Conservation (phyloP, 2,113 vertebrate genomes). For the Muscicapa adusta region DNA sequence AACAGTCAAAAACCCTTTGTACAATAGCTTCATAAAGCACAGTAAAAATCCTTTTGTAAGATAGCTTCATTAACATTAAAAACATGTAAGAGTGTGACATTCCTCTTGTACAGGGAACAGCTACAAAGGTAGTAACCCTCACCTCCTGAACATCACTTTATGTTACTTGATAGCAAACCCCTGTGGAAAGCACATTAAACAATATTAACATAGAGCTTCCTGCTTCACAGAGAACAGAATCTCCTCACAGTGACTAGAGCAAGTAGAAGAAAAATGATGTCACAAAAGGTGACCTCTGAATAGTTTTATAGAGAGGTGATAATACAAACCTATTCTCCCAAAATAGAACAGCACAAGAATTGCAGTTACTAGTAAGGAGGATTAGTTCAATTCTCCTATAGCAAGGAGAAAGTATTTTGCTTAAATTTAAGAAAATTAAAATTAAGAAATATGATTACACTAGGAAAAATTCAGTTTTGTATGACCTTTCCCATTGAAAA, state of each 20-base stretch:
- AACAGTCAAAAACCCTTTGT: background rate
- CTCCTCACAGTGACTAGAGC: background rate
- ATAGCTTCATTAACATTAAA: constrained; percentile 45
- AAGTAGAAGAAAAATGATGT: constrained; percentile 4
- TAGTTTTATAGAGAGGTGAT: background rate
- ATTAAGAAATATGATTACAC: constrained; percentile 42
- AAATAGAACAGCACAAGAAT: constrained; percentile 6
- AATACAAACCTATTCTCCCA: background rate
- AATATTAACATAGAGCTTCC: constrained; percentile 40
- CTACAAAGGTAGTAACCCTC: constrained; percentile 40
- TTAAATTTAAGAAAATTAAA: constrained; percentile 14
- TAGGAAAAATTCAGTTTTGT: constrained; percentile 8
- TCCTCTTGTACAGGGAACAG: background rate
- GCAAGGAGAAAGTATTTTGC: background rate
- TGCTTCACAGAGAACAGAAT: constrained; percentile 1
- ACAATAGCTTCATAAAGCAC: background rate
- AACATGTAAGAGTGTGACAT: constrained; percentile 13
- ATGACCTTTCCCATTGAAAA: constrained; percentile 41
- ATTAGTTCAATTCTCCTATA: background rate
- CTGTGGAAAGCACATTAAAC: constrained; percentile 39
- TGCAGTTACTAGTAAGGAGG: background rate
- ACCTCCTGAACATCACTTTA: background rate
- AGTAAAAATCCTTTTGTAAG: background rate
- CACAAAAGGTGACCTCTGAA: background rate
- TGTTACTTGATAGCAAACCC: constrained; percentile 27